Percentiles rank a stretch among this genome's conserved stretches.
Conservation (phyloP, 2,797 vertebrate genomes). For the Amblyraja radiata region DNA sequence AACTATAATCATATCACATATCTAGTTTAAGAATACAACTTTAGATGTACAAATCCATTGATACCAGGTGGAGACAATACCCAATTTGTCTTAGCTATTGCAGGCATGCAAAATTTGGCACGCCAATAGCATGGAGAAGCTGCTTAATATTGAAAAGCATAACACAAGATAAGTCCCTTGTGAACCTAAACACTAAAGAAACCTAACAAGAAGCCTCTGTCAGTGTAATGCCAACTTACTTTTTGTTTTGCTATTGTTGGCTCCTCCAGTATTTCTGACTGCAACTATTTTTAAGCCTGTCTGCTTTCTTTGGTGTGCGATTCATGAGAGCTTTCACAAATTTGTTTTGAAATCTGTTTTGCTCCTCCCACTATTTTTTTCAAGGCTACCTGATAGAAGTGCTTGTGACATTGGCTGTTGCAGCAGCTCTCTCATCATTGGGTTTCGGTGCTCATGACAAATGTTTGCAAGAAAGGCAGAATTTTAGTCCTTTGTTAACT, state of each 20-base stretch:
- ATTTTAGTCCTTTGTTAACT: neutral
- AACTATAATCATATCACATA: slow-evolving; percentile 35
- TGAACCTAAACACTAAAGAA: slow-evolving; percentile 27
- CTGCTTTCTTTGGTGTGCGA: neutral
- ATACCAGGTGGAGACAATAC: slow-evolving; percentile 27
- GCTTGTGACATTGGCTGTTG: neutral
- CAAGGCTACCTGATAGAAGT: neutral
- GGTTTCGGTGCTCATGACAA: neutral
- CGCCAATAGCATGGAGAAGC: neutral
- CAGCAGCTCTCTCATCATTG: neutral
- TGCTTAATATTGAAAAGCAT: slow-evolving; percentile 25
- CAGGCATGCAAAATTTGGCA: slow-evolving; percentile 36
- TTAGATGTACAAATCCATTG: slow-evolving; percentile 27
- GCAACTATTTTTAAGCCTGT: neutral
- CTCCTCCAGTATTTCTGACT: neutral
- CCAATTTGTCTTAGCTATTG: slow-evolving; percentile 34
- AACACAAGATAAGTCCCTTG: slow-evolving; percentile 17
- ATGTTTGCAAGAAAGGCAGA: neutral
- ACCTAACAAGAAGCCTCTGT: slow-evolving; percentile 33
- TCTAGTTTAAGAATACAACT: slow-evolving; percentile 32
- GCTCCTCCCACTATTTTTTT: neutral
- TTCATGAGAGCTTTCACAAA: neutral
- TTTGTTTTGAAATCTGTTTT: neutral
- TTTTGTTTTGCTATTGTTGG: slow-evolving; percentile 25
- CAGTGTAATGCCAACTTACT: neutral